Percentiles rank a stretch among this genome's conserved stretches.
These are phyloP conservation scores for Empis livida DNA, from an alignment of 2,888 invertebrate species.

Conservation along the genomic window DNA sequence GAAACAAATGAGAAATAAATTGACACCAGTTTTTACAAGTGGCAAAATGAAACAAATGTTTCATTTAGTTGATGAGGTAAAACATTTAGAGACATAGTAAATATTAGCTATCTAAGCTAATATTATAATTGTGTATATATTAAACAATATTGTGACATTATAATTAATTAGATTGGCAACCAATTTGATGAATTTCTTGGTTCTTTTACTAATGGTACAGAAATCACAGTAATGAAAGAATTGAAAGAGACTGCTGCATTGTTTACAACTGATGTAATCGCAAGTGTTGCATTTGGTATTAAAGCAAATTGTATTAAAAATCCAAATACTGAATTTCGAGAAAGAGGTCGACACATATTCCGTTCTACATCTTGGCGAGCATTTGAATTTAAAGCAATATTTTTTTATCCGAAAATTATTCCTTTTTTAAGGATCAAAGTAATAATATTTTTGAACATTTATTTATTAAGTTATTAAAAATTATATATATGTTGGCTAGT, in stretches of 20 bases:
- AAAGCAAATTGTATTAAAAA: slow-evolving; percentile 35
- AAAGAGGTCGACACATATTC: slow-evolving; percentile 25
- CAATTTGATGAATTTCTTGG: slow-evolving; percentile 21
- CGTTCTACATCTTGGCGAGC: slow-evolving; percentile 17
- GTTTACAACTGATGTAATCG: slow-evolving; percentile 36
- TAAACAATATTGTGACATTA: no score
- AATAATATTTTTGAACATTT: no score
- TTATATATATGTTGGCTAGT: background rate
- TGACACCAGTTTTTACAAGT: slow-evolving; percentile 38
- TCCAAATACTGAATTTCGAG: slow-evolving; percentile 35
- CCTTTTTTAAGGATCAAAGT: slow-evolving; percentile 20
- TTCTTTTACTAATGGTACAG: background rate
- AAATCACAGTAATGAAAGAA: slow-evolving; percentile 16
- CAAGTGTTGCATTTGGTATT: slow-evolving; percentile 38
- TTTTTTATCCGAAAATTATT: slow-evolving; percentile 28
- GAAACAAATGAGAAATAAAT: slow-evolving; percentile 33
- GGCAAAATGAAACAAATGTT: slow-evolving; percentile 35
- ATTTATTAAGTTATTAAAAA: no score
- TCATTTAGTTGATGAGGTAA: slow-evolving; percentile 26
- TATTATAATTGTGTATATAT: no score
- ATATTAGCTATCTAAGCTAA: no score
- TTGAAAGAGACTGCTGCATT: slow-evolving; percentile 30
- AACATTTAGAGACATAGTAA: no score
- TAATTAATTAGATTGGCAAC: slow-evolving; percentile 17
- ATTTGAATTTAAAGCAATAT: slow-evolving; percentile 22